Evolutionary conservation across 2,888 invertebrate species (phyloP).

Genomic region (Brenthis ino): DNA sequence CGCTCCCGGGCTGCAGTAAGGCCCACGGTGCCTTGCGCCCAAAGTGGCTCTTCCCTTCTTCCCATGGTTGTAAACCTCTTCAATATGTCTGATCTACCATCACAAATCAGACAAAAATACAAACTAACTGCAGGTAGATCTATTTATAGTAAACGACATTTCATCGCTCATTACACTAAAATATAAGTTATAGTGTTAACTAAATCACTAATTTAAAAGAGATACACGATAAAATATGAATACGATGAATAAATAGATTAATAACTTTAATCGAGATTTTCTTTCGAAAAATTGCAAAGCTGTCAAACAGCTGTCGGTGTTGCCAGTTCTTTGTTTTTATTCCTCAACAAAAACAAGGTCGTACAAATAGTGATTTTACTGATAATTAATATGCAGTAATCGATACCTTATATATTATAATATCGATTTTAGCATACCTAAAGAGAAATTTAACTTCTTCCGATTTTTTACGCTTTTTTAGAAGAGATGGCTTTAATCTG

Average conservation of each 20-base stretch:
- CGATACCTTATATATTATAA: not conserved
- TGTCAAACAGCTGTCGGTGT: conserved; percentile 69
- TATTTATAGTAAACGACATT: conserved; percentile 63
- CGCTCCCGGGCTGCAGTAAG: conserved; percentile 69
- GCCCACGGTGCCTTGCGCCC: conserved; percentile 67
- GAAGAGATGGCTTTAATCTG: no score
- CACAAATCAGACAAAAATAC: conserved; percentile 55
- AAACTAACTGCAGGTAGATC: conserved; percentile 58
- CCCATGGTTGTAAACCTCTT: conserved; percentile 63
- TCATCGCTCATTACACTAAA: conserved; percentile 44
- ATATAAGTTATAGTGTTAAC: conserved; percentile 30
- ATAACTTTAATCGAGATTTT: conserved; percentile 43
- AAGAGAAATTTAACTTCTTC: no score
- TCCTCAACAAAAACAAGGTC: conserved; percentile 10
- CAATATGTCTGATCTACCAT: conserved; percentile 66
- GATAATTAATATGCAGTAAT: not conserved
- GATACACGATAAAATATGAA: conserved; percentile 21
- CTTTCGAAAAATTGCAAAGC: conserved; percentile 66
- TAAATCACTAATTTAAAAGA: conserved; percentile 38
- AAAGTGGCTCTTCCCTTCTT: conserved; percentile 66
- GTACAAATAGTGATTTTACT: not conserved
- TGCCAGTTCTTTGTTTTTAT: conserved; percentile 38
- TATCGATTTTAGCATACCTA: no score
- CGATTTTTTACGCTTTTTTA: no score
- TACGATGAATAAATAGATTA: conserved; percentile 24